Evolutionary conservation across 2,797 vertebrate species (phyloP).

Genomic region (Darevskia nairensis): DNA sequence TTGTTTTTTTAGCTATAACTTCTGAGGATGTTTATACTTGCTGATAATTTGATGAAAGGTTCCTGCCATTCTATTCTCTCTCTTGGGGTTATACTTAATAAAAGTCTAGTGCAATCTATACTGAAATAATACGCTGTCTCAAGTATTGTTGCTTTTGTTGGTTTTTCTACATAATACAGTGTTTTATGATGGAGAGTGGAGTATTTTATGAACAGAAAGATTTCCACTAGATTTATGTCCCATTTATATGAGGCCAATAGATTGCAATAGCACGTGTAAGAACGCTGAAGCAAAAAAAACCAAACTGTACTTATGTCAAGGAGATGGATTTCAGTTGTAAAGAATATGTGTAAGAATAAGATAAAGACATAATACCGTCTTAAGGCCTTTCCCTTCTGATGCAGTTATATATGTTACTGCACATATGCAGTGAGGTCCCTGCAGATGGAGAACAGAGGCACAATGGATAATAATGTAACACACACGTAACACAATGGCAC

Average conservation of each 20-base stretch:
- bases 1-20: background rate
- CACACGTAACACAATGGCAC: background rate
- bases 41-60: slow-evolving; percentile 46
- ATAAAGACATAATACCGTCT: slow-evolving; percentile 25
- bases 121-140: slow-evolving; percentile 7
- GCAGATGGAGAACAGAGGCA: background rate
- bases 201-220: slow-evolving; percentile 25
- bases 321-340: slow-evolving; percentile 19
- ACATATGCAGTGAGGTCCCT: background rate
- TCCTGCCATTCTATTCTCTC: slow-evolving; percentile 44
- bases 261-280: slow-evolving; percentile 19
- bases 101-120: slow-evolving; percentile 10
- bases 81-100: slow-evolving; percentile 43
- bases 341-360: background rate
- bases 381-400: background rate
- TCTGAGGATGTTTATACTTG: slow-evolving; percentile 48
- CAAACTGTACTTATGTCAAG: slow-evolving; percentile 8
- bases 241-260: slow-evolving; percentile 46
- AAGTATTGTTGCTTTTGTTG: slow-evolving; percentile 43
- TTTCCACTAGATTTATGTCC: slow-evolving; percentile 48
- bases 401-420: background rate
- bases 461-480: background rate
- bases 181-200: slow-evolving; percentile 26
- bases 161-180: slow-evolving; percentile 38
- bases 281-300: slow-evolving; percentile 36